A percentile compares a stretch with the other conserved stretches of the same genome.
Evolutionary conservation across 2,888 invertebrate species (phyloP).

Genomic region (Scrobipalpa costella): DNA sequence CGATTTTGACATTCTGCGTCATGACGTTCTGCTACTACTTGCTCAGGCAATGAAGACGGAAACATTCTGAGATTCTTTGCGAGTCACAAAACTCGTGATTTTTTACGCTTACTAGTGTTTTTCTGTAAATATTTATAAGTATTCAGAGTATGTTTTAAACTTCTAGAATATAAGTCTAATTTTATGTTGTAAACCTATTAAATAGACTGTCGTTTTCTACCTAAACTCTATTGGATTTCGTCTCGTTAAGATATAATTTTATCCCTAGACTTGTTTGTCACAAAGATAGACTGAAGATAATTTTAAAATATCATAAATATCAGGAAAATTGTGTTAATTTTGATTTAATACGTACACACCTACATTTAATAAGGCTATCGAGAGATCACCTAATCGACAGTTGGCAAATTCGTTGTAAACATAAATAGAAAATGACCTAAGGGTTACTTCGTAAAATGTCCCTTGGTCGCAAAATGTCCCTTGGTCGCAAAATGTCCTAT

Average conservation of each 20-base stretch:
- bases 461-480: too few species aligned
- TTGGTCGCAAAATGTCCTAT: too few species aligned
- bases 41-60: slow-evolving; percentile 8
- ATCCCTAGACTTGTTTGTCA: not conserved
- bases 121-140: slow-evolving; percentile 28
- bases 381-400: not conserved
- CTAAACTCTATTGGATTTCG: not conserved
- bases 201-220: slow-evolving; percentile 16
- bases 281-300: not conserved
- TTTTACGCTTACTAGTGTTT: slow-evolving; percentile 28
- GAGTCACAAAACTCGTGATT: slow-evolving; percentile 21
- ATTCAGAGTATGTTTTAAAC: slow-evolving; percentile 21
- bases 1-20: not conserved
- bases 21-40: not conserved
- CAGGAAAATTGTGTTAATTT: not conserved
- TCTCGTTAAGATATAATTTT: too few species aligned
- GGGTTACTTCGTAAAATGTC: too few species aligned
- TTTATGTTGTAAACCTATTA: slow-evolving; percentile 12
- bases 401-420: not conserved
- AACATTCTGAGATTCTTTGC: slow-evolving; percentile 25
- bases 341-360: not conserved
- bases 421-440: too few species aligned
- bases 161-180: slow-evolving; percentile 12
- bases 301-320: not conserved
- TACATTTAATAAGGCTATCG: not conserved